Evolutionary conservation across 1,140 invertebrate genomes (phyloP).

Genomic region (Coptotermes formosanus): DNA sequence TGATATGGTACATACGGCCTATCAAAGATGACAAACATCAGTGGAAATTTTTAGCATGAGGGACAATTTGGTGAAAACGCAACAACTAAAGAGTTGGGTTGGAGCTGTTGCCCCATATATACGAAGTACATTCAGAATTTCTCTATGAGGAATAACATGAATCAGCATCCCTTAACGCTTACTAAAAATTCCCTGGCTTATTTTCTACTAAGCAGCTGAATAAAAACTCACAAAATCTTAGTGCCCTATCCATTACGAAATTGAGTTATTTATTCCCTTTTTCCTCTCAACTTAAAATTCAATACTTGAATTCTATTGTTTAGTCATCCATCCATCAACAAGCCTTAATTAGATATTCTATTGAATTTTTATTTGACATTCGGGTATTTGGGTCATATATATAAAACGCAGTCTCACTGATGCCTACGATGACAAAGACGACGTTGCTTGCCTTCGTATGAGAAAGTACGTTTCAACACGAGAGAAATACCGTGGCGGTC

Average conservation of each 20-base stretch:
- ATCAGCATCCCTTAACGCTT: too few relatives aligned
- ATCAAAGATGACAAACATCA: too few relatives aligned
- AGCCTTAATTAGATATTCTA: neutral
- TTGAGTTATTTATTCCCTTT: neutral
- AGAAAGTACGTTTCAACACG: neutral
- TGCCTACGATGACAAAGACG: neutral
- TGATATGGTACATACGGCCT: too few relatives aligned
- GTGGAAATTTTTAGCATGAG: too few relatives aligned
- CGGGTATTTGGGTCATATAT: neutral
- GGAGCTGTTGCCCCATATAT: too few relatives aligned
- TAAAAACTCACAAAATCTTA: too few relatives aligned
- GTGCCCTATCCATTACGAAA: neutral
- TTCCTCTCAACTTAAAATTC: neutral
- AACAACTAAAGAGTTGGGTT: too few relatives aligned
- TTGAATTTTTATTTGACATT: constrained; percentile 1
- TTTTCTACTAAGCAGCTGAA: too few relatives aligned
- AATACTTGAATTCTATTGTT: neutral
- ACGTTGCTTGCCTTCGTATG: neutral
- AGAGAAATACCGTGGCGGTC: neutral
- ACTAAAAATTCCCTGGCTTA: too few relatives aligned
- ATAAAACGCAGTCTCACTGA: neutral
- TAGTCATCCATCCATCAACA: constrained; percentile 7
- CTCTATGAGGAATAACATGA: too few relatives aligned
- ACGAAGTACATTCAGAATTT: too few relatives aligned
- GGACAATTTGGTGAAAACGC: too few relatives aligned